phyloP scores from a whole-genome alignment of 2,888 invertebrate species.

The Heliconius erato region DNA sequence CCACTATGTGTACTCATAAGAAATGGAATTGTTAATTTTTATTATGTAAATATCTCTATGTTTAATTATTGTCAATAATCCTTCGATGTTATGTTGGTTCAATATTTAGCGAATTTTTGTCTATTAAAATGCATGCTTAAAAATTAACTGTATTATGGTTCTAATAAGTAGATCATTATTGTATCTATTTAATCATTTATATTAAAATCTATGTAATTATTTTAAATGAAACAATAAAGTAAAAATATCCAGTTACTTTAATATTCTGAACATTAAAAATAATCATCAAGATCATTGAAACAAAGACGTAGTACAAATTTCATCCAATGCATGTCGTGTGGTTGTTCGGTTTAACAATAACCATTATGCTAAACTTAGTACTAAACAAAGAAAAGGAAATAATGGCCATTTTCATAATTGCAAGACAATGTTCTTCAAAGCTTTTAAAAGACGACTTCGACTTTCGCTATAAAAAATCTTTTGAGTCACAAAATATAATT shows the following conservation, averaged over 20 bases:
- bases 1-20: background rate
- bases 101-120: conserved; percentile 33
- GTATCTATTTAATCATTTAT: conserved; percentile 37
- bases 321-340: background rate
- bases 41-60: conserved; percentile 54
- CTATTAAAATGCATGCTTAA: conserved; percentile 40
- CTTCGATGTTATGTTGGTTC: conserved; percentile 41
- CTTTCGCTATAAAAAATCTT: background rate
- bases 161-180: conserved; percentile 24
- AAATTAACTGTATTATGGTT: conserved; percentile 24
- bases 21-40: conserved; percentile 57
- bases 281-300: conserved; percentile 26
- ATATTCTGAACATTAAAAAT: conserved; percentile 51
- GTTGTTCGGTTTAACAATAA: conserved; percentile 2
- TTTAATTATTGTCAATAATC: conserved; percentile 50
- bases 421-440: background rate
- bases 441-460: background rate
- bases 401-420: background rate
- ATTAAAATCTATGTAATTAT: conserved; percentile 27
- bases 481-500: background rate
- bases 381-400: conserved; percentile 16
- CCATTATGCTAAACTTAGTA: conserved; percentile 23
- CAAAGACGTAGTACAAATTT: conserved; percentile 14
- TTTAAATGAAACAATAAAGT: conserved; percentile 53
- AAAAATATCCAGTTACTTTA: conserved; percentile 53